phyloP scores from a whole-genome alignment of 2,113 vertebrate genomes.

The Triplophysa dalaica region DNA sequence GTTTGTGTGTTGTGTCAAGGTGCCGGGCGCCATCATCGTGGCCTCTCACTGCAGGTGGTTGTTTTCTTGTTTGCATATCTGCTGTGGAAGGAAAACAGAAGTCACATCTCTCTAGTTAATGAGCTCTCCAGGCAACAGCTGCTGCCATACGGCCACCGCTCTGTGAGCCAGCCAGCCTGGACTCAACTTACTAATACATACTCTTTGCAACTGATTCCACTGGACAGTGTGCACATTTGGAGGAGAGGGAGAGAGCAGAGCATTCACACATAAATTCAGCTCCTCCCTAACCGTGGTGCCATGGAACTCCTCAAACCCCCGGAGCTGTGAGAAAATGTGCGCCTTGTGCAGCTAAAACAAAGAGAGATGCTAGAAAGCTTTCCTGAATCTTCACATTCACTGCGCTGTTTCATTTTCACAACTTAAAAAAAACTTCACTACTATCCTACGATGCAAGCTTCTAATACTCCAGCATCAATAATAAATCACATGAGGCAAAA shows the following conservation, averaged over 20 bases:
- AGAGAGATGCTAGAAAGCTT: background rate
- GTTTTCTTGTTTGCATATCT: constrained; percentile 47
- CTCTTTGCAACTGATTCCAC: background rate
- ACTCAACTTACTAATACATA: background rate
- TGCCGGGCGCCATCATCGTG: background rate
- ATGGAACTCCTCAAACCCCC: background rate
- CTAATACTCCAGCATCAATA: too few species aligned
- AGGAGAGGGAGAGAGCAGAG: background rate
- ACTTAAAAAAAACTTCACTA: too few species aligned
- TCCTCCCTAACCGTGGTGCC: background rate
- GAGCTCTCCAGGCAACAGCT: constrained; percentile 61
- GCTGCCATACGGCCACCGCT: constrained; percentile 8
- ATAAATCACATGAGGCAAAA: too few species aligned
- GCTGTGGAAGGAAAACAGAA: constrained; percentile 28
- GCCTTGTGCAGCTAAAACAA: too few species aligned
- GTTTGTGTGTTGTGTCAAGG: too few species aligned
- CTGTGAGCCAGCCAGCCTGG: background rate
- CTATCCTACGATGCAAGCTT: too few species aligned
- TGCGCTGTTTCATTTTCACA: background rate
- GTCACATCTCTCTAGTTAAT: constrained; percentile 58
- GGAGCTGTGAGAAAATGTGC: background rate
- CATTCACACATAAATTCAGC: constrained; percentile 2
- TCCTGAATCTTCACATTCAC: background rate
- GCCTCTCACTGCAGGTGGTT: constrained; percentile 52
- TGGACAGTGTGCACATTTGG: constrained; percentile 1